Evolutionary conservation across 2,888 invertebrate species (phyloP).

Genomic region (Xestobium rufovillosum): DNA sequence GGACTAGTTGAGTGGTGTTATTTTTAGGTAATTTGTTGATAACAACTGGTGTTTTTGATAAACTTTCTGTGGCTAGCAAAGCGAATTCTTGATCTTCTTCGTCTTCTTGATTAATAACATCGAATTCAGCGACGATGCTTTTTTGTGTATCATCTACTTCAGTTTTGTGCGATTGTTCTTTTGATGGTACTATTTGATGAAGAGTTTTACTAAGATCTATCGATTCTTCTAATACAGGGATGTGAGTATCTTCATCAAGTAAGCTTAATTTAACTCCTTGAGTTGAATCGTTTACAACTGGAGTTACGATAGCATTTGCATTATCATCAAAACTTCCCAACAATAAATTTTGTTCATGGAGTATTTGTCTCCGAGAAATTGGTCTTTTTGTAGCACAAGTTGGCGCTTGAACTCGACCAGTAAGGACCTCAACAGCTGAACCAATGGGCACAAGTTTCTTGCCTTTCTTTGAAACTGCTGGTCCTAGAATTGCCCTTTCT

Average conservation of each 20-base stretch:
- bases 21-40: constrained; percentile 42
- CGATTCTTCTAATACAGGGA: constrained; percentile 56
- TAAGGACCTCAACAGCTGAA: constrained; percentile 78
- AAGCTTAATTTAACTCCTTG: constrained; percentile 51
- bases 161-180: constrained; percentile 22
- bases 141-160: constrained; percentile 30
- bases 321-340: constrained; percentile 54
- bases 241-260: constrained; percentile 65
- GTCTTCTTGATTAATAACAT: constrained; percentile 46
- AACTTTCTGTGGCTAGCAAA: constrained; percentile 68
- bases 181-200: constrained; percentile 30
- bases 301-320: no score
- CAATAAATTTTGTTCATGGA: constrained; percentile 56
- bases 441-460: constrained; percentile 77
- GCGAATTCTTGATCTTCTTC: constrained; percentile 72
- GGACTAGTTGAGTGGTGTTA: constrained; percentile 42
- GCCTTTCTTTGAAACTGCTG: constrained; percentile 62
- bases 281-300: constrained; percentile 21
- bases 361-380: constrained; percentile 43
- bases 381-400: constrained; percentile 51
- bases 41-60: constrained; percentile 50
- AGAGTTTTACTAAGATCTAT: constrained; percentile 64
- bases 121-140: constrained; percentile 44
- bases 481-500: constrained; percentile 72
- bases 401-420: constrained; percentile 73